Conservation (phyloP, 1,140 invertebrate species). For the Diprion similis region DNA sequence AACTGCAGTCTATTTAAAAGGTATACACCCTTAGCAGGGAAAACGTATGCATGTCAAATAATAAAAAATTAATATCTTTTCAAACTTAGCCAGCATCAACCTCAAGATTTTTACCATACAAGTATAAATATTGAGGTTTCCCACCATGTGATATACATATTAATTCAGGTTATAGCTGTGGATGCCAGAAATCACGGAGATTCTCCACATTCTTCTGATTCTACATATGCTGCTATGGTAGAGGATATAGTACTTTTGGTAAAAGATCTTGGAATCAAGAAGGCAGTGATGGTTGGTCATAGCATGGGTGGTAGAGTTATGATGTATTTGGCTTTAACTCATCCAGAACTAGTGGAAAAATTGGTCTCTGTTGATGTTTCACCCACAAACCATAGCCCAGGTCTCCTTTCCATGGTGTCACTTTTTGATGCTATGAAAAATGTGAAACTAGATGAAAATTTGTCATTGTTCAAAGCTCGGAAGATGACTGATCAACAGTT, state of each 20-base stretch:
- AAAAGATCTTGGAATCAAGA: slow-evolving; percentile 66
- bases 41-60: background rate
- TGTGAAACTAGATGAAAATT: slow-evolving; percentile 64
- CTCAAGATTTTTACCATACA: slow-evolving; percentile 17
- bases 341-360: slow-evolving; percentile 79
- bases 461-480: slow-evolving; percentile 72
- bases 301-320: slow-evolving; percentile 89
- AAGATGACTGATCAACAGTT: slow-evolving; percentile 66
- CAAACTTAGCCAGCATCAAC: background rate
- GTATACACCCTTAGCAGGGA: too few species aligned
- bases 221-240: slow-evolving; percentile 76
- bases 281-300: slow-evolving; percentile 80
- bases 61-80: slow-evolving; percentile 15
- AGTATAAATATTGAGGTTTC: slow-evolving; percentile 16
- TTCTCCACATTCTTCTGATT: slow-evolving; percentile 77
- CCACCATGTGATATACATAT: background rate
- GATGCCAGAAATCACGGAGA: slow-evolving; percentile 93
- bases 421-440: slow-evolving; percentile 73
- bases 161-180: slow-evolving; percentile 73
- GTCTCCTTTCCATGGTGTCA: slow-evolving; percentile 67
- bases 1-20: too few species aligned
- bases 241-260: slow-evolving; percentile 76
- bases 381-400: slow-evolving; percentile 71
- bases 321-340: slow-evolving; percentile 79
- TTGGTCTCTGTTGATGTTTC: slow-evolving; percentile 86